Base-by-base conservation (phyloP, 2,113 vertebrate species). In the Jaculus jaculus region DNA sequence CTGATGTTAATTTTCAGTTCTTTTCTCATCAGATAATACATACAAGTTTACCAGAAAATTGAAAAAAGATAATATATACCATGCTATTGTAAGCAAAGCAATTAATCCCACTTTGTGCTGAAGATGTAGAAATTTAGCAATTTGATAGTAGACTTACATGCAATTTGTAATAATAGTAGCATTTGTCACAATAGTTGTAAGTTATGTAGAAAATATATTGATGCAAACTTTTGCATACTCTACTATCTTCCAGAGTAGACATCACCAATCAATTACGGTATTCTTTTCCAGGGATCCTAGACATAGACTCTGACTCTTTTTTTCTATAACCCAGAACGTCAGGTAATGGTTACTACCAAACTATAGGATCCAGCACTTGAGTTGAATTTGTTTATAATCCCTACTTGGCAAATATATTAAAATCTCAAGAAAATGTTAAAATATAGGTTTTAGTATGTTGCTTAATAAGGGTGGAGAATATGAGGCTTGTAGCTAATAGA, bases 261-360 rank as follows among this genome's bases (percentile, higher is more conserved):
- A 66, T 85, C 39, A 66, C 32, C 75, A 66, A 85, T 90, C 60
- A 75, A 84, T 80, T 71, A 73, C 2, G 61, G 39, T 34, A 71
- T 54, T 79, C 47, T 78, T 92, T 75, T 42, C 42, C 21, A 65
- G 79, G 16, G 71, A 81, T 20, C 60, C 23, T 12, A 90, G 24
- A 66, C 5, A 58, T 42, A 60, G 23, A 16, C 6, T 91, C 42
- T 87, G 87, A 90, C 65, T 71, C 17, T 24, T 92, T 47, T 89
- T 71, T 87, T 30, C n/a, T n/a, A n/a, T n/a, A 92, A 58, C 10
- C 16, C 39, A 93, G 68, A 94, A 95, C 26, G 87, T 95, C 51
- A 95, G 73, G 75, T 86, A 94, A 37, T 47, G 42, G 42, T 15
- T 7, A 84, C 34, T 74, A 82, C 8, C 20, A 61, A 68, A 71